A percentile compares a stretch with the other conserved stretches of the same genome.
These are phyloP conservation scores for Lycorma delicatula DNA, from an alignment of 1,140 invertebrate species.

Conservation along the genomic window DNA sequence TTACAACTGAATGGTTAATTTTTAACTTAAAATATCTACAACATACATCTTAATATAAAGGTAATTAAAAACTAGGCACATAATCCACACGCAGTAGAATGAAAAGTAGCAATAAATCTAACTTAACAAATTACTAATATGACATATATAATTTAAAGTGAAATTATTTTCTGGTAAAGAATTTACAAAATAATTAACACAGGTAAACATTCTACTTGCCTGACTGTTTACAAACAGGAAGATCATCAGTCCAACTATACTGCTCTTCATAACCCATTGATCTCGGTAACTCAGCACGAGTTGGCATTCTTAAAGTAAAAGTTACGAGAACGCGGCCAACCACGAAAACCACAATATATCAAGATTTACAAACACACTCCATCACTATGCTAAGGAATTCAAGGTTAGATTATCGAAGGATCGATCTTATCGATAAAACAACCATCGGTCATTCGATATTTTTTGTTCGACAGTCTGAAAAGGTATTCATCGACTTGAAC, in stretches of 20 bases:
- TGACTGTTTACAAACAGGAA: slow-evolving; percentile 70
- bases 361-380: too few species aligned
- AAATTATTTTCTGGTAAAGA: too few species aligned
- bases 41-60: background rate
- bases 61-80: slow-evolving; percentile 1
- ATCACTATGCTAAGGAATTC: too few species aligned
- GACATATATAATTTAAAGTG: background rate
- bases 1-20: too few species aligned
- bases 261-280: slow-evolving; percentile 36
- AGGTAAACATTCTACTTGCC: slow-evolving; percentile 35
- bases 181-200: background rate
- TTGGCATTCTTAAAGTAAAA: slow-evolving; percentile 14
- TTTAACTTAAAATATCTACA: background rate
- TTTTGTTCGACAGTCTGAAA: too few species aligned
- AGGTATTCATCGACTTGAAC: too few species aligned
- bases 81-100: background rate
- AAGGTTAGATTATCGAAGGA: too few species aligned
- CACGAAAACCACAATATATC: too few species aligned
- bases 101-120: background rate
- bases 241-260: slow-evolving; percentile 72
- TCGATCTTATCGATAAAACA: too few species aligned
- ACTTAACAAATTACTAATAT: slow-evolving; percentile 7
- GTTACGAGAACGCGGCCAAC: too few species aligned
- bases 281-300: slow-evolving; percentile 33
- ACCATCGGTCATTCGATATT: too few species aligned